phyloP scores from a whole-genome alignment of 1,140 invertebrate species.

The Atta texana region DNA sequence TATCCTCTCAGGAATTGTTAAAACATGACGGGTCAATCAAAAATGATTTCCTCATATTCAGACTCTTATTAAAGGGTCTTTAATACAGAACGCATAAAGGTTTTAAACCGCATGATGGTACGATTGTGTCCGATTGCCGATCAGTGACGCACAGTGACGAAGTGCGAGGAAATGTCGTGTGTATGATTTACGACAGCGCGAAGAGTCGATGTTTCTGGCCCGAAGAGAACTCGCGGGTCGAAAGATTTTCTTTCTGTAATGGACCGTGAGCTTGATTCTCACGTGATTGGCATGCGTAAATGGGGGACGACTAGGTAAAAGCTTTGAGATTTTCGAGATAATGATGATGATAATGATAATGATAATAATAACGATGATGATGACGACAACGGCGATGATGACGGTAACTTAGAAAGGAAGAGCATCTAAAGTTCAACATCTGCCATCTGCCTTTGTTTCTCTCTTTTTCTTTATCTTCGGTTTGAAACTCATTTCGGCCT shows the following conservation, averaged over 20 bases:
- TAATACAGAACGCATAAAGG: neutral
- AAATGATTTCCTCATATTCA: too few species aligned
- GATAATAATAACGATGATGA: constrained; percentile 44
- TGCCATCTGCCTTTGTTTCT: neutral
- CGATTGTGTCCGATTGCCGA: constrained; percentile 30
- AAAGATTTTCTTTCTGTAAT: constrained; percentile 56
- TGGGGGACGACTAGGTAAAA: constrained; percentile 62
- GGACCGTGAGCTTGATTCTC: constrained; percentile 29
- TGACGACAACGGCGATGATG: neutral
- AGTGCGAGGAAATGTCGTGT: constrained; percentile 36
- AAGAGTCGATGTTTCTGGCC: constrained; percentile 2
- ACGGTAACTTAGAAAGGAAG: constrained; percentile 43
- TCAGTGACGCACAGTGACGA: constrained; percentile 29
- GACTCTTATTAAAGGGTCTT: too few species aligned
- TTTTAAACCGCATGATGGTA: neutral
- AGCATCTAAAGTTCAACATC: neutral
- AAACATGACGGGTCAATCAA: too few species aligned
- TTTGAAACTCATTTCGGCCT: constrained; percentile 62
- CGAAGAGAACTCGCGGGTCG: constrained; percentile 22
- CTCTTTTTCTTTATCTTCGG: neutral
- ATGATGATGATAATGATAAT: constrained; percentile 62
- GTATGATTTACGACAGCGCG: constrained; percentile 58
- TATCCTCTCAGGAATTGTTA: too few species aligned
- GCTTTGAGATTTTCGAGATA: constrained; percentile 61
- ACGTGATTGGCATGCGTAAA: constrained; percentile 63